These are phyloP conservation scores for Catamblyrhynchus diadema DNA, from an alignment of 2,797 vertebrate species.

Conservation along the genomic window DNA sequence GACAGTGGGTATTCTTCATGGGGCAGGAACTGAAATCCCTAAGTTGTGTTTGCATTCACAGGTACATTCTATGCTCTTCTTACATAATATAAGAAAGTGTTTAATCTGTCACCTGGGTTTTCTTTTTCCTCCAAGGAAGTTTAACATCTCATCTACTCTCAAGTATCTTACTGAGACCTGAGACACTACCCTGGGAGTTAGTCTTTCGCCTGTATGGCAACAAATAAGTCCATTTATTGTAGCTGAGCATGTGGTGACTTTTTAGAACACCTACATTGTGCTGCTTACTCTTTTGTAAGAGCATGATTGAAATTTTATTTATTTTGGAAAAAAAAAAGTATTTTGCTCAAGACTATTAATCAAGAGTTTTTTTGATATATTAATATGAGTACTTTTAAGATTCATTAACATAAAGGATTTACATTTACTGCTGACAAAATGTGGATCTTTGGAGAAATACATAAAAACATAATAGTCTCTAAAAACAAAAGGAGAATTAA, in stretches of 20 bases:
- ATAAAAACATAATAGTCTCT: not conserved
- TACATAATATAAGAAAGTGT: not conserved
- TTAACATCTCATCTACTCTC: not conserved
- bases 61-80: not conserved
- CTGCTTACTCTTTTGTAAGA: not conserved
- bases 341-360: not conserved
- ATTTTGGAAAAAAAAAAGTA: not conserved
- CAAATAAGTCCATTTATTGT: not conserved
- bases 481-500: not conserved
- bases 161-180: not conserved
- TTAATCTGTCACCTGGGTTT: not conserved
- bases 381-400: not conserved
- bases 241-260: not conserved
- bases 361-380: not conserved
- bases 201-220: not conserved
- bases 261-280: not conserved
- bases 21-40: not conserved
- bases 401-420: not conserved
- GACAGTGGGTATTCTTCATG: accelerated
- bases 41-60: not conserved
- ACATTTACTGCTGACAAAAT: not conserved
- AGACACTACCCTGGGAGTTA: not conserved
- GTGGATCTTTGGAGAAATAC: not conserved
- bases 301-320: not conserved
- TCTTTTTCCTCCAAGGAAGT: not conserved